Base-by-base conservation (phyloP, 2,888 invertebrate genomes). In the Deilephila porcellus region DNA sequence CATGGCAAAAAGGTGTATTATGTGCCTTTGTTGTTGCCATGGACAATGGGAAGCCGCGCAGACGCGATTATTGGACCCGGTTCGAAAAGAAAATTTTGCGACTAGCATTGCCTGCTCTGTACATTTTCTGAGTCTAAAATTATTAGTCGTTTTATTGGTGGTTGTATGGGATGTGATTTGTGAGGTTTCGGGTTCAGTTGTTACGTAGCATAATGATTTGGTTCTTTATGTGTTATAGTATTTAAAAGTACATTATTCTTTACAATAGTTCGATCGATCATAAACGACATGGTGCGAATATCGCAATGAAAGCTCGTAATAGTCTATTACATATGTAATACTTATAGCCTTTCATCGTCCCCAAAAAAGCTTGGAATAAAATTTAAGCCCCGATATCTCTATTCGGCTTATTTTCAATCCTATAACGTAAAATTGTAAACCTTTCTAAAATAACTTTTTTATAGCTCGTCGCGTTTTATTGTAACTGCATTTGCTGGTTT, bases 11-110 rank as follows among this genome's bases (percentile, higher is more conserved):
- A 79, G 78, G 79, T 76, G 74, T 81, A 76, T 76, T 79, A 81
- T 77, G 74, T 11, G 71, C 79, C 80, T 78, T 82, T 82, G 82
- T 81, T 79, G 63, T 60, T 78, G 71, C 75, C 77, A 76, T 78
- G 78, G 80, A 83, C 82, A 84, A 83, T 83, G 74, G 73, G 79
- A 78, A 78, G 77, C 75, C 74, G 75, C 74, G 74, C 76, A 72
- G 70, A 70, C 77, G 74, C 76, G 79, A 79, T 80, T 79, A 80
- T 76, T 78, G 79, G 78, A 76, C 76, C 75, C 71, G 76, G 74
- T 64, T 74, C 56, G 56, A 78, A 77, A 78, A 80, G 77, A 78
- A 80, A 81, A 81, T 80, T 81, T 80, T 77, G 71, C 71, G 74
- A 76, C 77, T 78, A 79, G 6, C 17, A 56, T n/a, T 56, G n/a